Base-by-base conservation (phyloP, 2,113 vertebrate species). In the Chaenocephalus aceratus region DNA sequence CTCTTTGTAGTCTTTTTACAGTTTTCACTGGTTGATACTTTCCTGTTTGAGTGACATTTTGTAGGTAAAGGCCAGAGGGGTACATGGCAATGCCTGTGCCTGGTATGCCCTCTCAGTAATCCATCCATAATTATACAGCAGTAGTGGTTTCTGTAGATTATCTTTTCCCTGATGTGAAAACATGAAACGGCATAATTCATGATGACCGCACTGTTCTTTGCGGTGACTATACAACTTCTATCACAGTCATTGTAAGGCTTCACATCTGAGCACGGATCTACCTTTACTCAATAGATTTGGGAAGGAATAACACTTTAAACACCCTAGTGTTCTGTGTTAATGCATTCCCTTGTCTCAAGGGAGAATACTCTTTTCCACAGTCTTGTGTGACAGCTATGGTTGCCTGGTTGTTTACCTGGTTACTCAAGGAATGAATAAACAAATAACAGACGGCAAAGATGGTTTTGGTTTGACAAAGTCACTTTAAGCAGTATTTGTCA, bases 141-240 rank as follows among this genome's bases (percentile, higher is more conserved):
- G 14, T 6, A 21, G 60, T 23, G 0, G 13, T 72, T 75, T 75
- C 41, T 18, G 21, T 30, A 74, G 13, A 58, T 48, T 64, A 58
- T 46, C 2, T 53, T 44, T 60, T 12, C 15, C 16, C 49, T 62
- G 14, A 45, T 44, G 61, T 66, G 66, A 51, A 36, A 63, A n/a
- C 34, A 21, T 54, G 68, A 65, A 71, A 64, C 46, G 79, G 71
- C 41, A 83, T 69, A 76, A 76, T 80, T 63, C 72, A 76, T 61
- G 54, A 41, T 44, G 72, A 67, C 71, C 56, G 58, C 16, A 23
- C 23, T 49, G 49, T 46, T 69, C 52, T 54, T 26, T 34, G 52
- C 41, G 12, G 58, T 15, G 23, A n/a, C 59, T 56, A 26, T 56
- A 26, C 53, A 70, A 60, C 51, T 57, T 60, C 51, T 41, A 15